These are phyloP conservation scores for Pammene aurita DNA, from an alignment of 2,888 invertebrate genomes.

Conservation along the genomic window DNA sequence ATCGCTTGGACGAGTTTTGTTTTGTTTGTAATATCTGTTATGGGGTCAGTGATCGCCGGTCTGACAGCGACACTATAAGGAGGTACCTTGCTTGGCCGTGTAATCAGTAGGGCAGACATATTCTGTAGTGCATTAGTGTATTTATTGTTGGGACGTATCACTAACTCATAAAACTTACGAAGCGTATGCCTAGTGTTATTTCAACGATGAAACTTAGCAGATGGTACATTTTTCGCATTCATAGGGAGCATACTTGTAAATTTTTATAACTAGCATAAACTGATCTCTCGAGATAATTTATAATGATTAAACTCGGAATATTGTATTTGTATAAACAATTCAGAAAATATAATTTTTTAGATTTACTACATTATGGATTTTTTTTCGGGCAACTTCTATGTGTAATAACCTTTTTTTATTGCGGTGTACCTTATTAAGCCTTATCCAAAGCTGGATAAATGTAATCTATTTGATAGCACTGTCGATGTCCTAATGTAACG, in stretches of 20 bases:
- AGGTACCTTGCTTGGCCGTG: constrained; percentile 71
- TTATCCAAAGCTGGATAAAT: constrained; percentile 73
- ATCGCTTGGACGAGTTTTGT: constrained; percentile 71
- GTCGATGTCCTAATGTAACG: constrained; percentile 78
- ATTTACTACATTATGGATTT: constrained; percentile 72
- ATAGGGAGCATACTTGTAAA: constrained; percentile 77
- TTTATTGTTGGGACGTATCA: constrained; percentile 73
- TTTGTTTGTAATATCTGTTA: constrained; percentile 49
- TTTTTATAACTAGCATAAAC: constrained; percentile 82
- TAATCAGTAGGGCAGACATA: constrained; percentile 72
- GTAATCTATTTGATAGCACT: constrained; percentile 74
- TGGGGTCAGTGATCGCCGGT: constrained; percentile 30
- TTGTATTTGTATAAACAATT: constrained; percentile 79
- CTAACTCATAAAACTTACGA: constrained; percentile 66
- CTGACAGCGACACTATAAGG: constrained; percentile 56
- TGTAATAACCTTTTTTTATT: constrained; percentile 61
- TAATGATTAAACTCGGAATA: constrained; percentile 78
- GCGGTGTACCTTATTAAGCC: constrained; percentile 65
- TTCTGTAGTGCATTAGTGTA: constrained; percentile 77
- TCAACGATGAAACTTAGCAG: constrained; percentile 71
- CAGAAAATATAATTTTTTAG: constrained; percentile 76
- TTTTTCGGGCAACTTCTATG: constrained; percentile 66
- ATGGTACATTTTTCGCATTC: constrained; percentile 71
- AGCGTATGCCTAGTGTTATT: constrained; percentile 72
- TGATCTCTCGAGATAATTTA: constrained; percentile 82